Evolutionary conservation across 2,113 vertebrate genomes (phyloP).

Genomic region (Leptobrachium ailaonicum): DNA sequence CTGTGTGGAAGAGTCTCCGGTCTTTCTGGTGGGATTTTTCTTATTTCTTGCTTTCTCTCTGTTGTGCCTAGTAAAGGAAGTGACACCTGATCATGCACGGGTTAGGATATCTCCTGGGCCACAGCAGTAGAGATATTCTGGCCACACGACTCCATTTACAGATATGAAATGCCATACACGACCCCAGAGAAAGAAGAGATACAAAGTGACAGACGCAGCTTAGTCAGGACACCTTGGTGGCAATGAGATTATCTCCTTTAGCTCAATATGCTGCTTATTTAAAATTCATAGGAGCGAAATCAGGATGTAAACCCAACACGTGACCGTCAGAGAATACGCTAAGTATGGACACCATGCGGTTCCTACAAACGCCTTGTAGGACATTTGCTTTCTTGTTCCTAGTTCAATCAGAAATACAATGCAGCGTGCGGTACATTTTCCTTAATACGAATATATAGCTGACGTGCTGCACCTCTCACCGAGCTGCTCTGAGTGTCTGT

Average conservation of each 20-base stretch:
- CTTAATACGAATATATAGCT: too few species aligned
- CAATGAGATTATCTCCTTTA: slow-evolving; percentile 33
- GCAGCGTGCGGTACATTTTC: too few species aligned
- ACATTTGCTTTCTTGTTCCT: too few species aligned
- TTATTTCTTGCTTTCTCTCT: slow-evolving; percentile 88
- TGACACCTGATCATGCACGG: neutral
- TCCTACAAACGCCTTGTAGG: too few species aligned
- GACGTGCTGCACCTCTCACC: too few species aligned
- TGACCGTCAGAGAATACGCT: neutral
- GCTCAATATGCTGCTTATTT: slow-evolving; percentile 1
- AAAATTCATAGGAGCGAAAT: slow-evolving; percentile 27
- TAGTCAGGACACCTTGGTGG: slow-evolving; percentile 40
- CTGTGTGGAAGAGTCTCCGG: slow-evolving; percentile 86
- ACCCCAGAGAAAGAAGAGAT: neutral
- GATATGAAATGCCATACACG: neutral
- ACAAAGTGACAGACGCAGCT: slow-evolving; percentile 17
- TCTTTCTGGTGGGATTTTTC: slow-evolving; percentile 91
- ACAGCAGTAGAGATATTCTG: neutral
- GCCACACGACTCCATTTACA: neutral
- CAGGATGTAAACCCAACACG: slow-evolving; percentile 3
- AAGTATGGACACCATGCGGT: neutral
- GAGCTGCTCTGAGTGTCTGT: too few species aligned
- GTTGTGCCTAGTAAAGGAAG: slow-evolving; percentile 62
- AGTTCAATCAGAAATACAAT: too few species aligned
- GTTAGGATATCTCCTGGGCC: neutral